Base-by-base conservation (phyloP, 2,888 invertebrate species). In the Microctonus hyperodae region DNA sequence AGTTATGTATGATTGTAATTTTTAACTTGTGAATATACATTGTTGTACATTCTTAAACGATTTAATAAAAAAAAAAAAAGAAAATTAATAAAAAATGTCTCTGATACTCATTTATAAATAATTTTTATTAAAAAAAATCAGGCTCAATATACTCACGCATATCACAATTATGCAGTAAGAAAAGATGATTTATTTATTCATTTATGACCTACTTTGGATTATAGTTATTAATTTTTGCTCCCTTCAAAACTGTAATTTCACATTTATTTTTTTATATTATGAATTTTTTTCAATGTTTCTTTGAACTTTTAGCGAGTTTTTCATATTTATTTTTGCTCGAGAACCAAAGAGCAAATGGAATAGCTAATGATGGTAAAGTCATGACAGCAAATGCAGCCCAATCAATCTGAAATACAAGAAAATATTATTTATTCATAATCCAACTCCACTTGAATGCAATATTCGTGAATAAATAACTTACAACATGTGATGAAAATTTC, bases 321-420 rank as follows among this genome's bases (percentile, higher is more conserved):
- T 96, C 96, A 79, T 98, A 98, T 88, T 96, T 97, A 83, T 91
- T 92, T 85, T 97, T 97, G 79, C 97, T 97, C 28, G 93, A 92
- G 86, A 90, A 96, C 97, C 98, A 98, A 70, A 98, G 88, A 37
- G 92, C 90, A 84, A 96, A 95, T 67, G 98, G 98, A 83, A 98
- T 96, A 51, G 93, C 94, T 55, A 98, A 87, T 2, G 97, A 96
- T 5, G 98, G 97, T 71, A 97, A 87, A 28, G 97, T 95, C 96
- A 99, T 97, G 65, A 98, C 90, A 37, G 96, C 96, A 81, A 99
- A 99, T 28, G 97, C 95, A 64, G 92, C 88, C 99, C 98, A 99
- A 86, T 98, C 98, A 70, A 96, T 80, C 87, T 89, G 79, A 11
- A 67, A 64, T 50, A 63, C 28, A 57, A 55, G 48, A 64, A 40